Evolutionary conservation across 2,113 vertebrate species (phyloP).

Genomic region (Myxocyprinus asiaticus): DNA sequence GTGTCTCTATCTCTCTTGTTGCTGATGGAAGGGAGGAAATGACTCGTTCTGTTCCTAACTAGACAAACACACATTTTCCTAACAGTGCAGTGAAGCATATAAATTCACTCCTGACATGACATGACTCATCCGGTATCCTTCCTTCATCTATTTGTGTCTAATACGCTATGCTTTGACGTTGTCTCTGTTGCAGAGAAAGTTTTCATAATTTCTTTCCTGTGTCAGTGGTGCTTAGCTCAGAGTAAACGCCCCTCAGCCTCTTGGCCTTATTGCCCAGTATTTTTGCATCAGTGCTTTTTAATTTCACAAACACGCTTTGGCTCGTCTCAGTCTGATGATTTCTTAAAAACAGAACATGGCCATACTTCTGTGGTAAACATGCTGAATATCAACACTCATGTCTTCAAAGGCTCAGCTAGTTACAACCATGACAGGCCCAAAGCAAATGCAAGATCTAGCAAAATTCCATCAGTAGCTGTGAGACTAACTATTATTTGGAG

Average conservation of each 20-base stretch:
- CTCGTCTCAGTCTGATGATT: constrained; percentile 45
- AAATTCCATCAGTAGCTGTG: not conserved
- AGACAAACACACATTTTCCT: constrained; percentile 14
- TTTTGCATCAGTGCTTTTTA: constrained; percentile 56
- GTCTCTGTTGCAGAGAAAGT: constrained; percentile 3
- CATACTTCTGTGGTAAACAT: not conserved
- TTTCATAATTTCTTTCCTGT: constrained; percentile 20
- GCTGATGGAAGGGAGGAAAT: not conserved
- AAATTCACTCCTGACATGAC: constrained; percentile 1
- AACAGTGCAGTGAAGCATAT: not conserved
- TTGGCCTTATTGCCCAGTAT: constrained; percentile 32
- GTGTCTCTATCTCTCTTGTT: not conserved
- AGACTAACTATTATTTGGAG: not conserved
- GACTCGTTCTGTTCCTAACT: not conserved
- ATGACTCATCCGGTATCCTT: not conserved
- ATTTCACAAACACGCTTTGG: constrained; percentile 53
- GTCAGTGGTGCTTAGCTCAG: constrained; percentile 32
- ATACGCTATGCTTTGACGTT: constrained; percentile 1
- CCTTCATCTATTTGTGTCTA: constrained; percentile 4
- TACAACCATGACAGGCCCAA: not conserved
- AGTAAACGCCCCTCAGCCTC: constrained; percentile 43
- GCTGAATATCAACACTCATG: constrained; percentile 20
- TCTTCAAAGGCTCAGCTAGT: constrained; percentile 6
- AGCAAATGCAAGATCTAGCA: not conserved
- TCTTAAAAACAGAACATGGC: constrained; percentile 35